phyloP scores from a whole-genome alignment of 2,888 invertebrate species.

The Herminia tarsipennalis region DNA sequence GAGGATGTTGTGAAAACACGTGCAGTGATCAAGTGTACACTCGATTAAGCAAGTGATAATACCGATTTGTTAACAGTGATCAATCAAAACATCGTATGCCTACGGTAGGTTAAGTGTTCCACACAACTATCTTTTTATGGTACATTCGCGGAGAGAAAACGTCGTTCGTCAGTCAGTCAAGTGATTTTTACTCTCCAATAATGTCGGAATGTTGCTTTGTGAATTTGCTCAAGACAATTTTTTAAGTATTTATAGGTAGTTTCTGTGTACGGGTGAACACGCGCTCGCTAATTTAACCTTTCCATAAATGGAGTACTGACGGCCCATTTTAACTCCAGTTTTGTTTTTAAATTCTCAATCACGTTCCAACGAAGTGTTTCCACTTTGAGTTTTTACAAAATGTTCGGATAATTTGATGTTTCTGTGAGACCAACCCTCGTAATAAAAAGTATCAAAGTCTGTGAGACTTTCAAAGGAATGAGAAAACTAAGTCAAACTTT shows the following conservation, averaged over 20 bases:
- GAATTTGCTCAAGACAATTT: constrained; percentile 26
- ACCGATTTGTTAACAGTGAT: constrained; percentile 34
- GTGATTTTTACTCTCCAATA: constrained; percentile 34
- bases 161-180: constrained; percentile 40
- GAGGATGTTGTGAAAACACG: constrained; percentile 54
- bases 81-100: constrained; percentile 31
- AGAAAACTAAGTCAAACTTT: too few relatives aligned
- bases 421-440: background rate
- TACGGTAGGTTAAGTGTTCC: constrained; percentile 49
- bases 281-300: constrained; percentile 27
- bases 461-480: too few relatives aligned
- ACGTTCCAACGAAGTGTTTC: constrained; percentile 1
- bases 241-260: constrained; percentile 17
- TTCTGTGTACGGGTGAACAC: constrained; percentile 3
- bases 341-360: constrained; percentile 19
- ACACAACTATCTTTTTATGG: constrained; percentile 46
- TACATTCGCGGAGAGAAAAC: constrained; percentile 46
- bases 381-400: background rate
- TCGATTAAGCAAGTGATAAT: constrained; percentile 35
- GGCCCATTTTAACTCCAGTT: constrained; percentile 10
- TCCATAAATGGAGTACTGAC: constrained; percentile 16
- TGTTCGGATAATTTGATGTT: background rate
- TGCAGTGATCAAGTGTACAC: constrained; percentile 48
- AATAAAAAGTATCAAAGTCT: too few relatives aligned
- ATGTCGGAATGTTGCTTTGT: constrained; percentile 36